phyloP scores from a whole-genome alignment of 1,140 invertebrate species.

The Pogonus chalceus region DNA sequence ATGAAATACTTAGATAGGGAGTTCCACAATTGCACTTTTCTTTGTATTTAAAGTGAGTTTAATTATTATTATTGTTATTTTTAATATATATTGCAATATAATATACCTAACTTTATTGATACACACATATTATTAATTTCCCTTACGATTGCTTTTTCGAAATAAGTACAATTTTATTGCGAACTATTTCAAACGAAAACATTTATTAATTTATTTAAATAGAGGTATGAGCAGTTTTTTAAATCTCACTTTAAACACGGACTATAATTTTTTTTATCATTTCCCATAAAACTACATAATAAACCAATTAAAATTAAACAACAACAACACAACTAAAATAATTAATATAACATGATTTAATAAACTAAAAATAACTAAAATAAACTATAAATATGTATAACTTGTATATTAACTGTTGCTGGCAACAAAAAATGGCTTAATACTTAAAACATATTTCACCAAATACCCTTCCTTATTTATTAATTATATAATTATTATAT shows the following conservation, averaged over 20 bases:
- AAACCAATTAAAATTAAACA: background rate
- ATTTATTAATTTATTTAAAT: too few relatives aligned
- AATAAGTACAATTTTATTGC: too few relatives aligned
- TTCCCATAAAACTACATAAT: conserved; percentile 4
- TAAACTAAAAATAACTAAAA: background rate
- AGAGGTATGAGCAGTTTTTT: too few relatives aligned
- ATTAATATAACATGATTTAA: background rate
- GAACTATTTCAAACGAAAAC: too few relatives aligned
- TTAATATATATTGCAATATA: too few relatives aligned
- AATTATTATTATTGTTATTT: too few relatives aligned
- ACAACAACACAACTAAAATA: background rate
- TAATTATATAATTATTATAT: background rate
- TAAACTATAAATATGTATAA: background rate
- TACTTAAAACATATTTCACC: background rate
- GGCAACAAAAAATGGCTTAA: background rate
- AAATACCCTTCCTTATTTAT: conserved; percentile 2
- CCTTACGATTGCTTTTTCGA: too few relatives aligned
- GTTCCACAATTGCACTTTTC: background rate
- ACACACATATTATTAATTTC: too few relatives aligned
- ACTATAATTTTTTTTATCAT: background rate
- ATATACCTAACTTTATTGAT: too few relatives aligned
- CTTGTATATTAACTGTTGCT: background rate
- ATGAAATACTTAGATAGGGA: background rate
- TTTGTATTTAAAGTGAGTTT: conserved; percentile 2
- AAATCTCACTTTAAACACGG: background rate